Evolutionary conservation across 2,888 invertebrate species (phyloP).

Genomic region (Barypeithes pellucidus): DNA sequence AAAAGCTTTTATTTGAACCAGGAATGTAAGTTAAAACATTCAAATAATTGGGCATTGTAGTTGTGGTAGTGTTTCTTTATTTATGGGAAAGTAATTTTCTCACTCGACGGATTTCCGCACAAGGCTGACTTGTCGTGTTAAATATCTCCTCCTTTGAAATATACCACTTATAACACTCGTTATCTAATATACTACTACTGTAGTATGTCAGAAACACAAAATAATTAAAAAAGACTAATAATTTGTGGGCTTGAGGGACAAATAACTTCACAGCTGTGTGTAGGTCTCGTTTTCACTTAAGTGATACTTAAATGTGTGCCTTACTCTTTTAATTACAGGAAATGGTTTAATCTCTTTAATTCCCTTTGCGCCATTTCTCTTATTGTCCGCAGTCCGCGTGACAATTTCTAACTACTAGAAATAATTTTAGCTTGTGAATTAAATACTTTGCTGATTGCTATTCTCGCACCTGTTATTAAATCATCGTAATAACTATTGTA

Average conservation of each 20-base stretch:
- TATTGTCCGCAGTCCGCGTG: neutral
- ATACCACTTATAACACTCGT: no score
- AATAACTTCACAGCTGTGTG: neutral
- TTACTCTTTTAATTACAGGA: conserved; percentile 5
- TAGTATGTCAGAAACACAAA: no score
- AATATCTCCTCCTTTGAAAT: no score
- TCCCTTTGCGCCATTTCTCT: neutral
- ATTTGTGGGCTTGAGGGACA: neutral
- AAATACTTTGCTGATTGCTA: neutral
- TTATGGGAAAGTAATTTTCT: no score
- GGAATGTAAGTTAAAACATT: no score
- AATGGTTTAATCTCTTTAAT: conserved; percentile 1
- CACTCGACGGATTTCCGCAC: no score
- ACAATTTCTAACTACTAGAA: neutral
- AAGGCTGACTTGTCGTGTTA: no score
- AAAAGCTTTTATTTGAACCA: no score
- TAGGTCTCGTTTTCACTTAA: neutral
- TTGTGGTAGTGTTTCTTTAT: no score
- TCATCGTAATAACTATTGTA: neutral
- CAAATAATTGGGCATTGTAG: no score
- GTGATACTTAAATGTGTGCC: neutral
- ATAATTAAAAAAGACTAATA: neutral
- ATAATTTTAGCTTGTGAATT: neutral
- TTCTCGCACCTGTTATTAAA: neutral
- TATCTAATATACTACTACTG: no score